Evolutionary conservation across 2,888 invertebrate genomes (phyloP).

Genomic region (Pelosia muscerda): DNA sequence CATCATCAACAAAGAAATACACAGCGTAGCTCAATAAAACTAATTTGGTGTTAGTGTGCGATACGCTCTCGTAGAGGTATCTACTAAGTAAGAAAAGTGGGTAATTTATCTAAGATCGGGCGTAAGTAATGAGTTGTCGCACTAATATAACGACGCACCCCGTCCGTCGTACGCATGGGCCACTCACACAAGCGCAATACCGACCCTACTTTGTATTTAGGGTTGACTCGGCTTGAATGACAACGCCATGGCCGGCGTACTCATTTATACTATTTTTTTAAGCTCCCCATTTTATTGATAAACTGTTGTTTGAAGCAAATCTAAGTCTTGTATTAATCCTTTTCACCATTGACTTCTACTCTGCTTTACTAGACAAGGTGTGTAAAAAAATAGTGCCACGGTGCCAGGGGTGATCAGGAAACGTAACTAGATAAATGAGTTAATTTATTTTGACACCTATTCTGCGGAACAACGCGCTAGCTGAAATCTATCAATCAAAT

Average conservation of each 20-base stretch:
- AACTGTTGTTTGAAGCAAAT: too few species aligned
- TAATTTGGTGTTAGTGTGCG: conserved; percentile 54
- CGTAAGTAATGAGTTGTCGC: conserved; percentile 77
- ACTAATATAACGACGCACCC: conserved; percentile 55
- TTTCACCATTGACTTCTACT: not conserved
- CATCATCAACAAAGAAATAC: conserved; percentile 36
- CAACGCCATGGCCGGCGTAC: conserved; percentile 13
- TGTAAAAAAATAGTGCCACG: too few species aligned
- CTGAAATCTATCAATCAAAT: too few species aligned
- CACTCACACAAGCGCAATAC: conserved; percentile 21
- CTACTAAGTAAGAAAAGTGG: conserved; percentile 58
- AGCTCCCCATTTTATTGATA: not conserved
- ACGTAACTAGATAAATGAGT: too few species aligned
- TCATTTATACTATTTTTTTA: conserved; percentile 18
- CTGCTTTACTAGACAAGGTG: too few species aligned
- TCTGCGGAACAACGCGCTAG: too few species aligned
- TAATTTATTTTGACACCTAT: too few species aligned
- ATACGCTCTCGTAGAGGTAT: conserved; percentile 42
- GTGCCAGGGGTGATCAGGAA: too few species aligned
- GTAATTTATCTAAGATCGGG: conserved; percentile 76
- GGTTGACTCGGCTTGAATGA: conserved; percentile 30
- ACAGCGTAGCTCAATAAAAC: conserved; percentile 49
- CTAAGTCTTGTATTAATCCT: not conserved
- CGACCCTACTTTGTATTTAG: conserved; percentile 32
- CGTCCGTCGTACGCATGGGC: conserved; percentile 32